phyloP scores from a whole-genome alignment of 2,113 vertebrate genomes.

The Albula goreensis region DNA sequence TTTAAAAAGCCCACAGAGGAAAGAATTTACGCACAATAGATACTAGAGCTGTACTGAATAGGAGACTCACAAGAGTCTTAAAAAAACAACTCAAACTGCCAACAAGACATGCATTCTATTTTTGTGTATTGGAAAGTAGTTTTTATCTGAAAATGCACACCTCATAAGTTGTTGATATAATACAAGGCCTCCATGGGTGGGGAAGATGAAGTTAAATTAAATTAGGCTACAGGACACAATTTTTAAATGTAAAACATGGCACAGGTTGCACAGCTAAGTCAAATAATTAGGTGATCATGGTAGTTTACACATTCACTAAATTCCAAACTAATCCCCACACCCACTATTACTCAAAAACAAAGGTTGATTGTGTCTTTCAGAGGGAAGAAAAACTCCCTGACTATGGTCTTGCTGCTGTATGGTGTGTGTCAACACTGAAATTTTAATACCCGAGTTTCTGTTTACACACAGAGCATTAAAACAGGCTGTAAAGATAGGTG shows the following conservation, averaged over 20 bases:
- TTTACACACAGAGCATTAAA: not conserved
- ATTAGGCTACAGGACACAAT: not conserved
- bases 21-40: not conserved
- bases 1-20: not conserved
- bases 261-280: not conserved
- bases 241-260: not conserved
- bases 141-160: not conserved
- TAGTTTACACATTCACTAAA: not conserved
- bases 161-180: too few species aligned
- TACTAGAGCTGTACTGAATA: not conserved
- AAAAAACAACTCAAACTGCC: not conserved
- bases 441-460: not conserved
- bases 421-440: not conserved
- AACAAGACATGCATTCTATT: not conserved
- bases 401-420: not conserved
- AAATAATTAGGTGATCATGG: not conserved
- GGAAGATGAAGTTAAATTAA: not conserved
- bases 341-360: not conserved
- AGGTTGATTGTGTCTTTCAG: not conserved
- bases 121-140: not conserved
- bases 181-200: too few species aligned
- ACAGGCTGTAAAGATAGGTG: not conserved
- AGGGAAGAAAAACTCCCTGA: not conserved
- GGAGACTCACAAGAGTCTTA: not conserved
- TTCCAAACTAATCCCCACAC: not conserved